Evolutionary conservation across 2,888 invertebrate genomes (phyloP), one percentile per base, ranked within the genome.

Genomic region (Dynastes tityus): DNA sequence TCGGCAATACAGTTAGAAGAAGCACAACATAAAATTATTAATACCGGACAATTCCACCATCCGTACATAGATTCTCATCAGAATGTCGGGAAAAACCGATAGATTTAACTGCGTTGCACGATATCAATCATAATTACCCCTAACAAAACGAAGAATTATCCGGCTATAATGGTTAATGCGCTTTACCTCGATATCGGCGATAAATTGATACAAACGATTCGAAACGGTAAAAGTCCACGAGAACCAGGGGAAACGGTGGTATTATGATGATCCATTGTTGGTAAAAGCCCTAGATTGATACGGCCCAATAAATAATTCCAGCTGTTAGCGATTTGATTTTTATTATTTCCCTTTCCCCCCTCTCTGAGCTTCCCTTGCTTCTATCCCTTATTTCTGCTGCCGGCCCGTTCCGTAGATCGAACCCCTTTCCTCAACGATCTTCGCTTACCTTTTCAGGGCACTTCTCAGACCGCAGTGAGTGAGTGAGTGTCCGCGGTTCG

Each of bases 181-280:
- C 68, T 49, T 29, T 37, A 13, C 29, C 27, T 13, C 29, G 4
- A 16, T 29, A 68, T 68, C 49, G 13, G 6, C 51, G 49, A 68
- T 68, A 68, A 68, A 68, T 68, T 68, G 68, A 68, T 68, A 68
- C 68, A 68, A 68, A 68, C 68, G 68, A 68, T 68, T 51, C 68
- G 68, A n/a, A 49, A 16, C 68, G 68, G 29, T 68, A 51, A 68
- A 68, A 68, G 27, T 68, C 55, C 55, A 58, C 55, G 55, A n/a
- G 22, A 58, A 22, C 16, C 16, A 53, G 22, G 16, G 27, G n/a
- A 22, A 13, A 51, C 29, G 51, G 22, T 27, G 51, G 51, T 68
- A 68, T 68, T 68, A 68, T 68, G 51, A 68, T 27, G 51, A 68
- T 27, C 68, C 68, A 68, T 68, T 68, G 68, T 68, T 51, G 51